phyloP scores from a whole-genome alignment of 2,888 invertebrate species.

The Athetis lepigone region DNA sequence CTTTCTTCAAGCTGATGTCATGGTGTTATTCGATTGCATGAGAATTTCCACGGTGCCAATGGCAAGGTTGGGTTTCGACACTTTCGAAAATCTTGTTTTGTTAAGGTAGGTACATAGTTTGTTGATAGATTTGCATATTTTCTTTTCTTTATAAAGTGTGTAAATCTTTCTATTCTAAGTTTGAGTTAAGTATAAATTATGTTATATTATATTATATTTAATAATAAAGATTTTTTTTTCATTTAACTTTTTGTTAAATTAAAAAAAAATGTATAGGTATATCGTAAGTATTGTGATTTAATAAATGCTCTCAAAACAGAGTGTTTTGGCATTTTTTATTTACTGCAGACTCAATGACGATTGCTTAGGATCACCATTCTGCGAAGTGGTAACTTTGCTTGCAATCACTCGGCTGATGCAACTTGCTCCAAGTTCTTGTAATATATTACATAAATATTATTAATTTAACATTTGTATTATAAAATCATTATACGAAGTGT shows the following conservation, averaged over 20 bases:
- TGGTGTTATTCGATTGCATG: conserved; percentile 45
- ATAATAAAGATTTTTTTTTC: background rate
- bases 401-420: conserved; percentile 79
- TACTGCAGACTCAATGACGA: conserved; percentile 26
- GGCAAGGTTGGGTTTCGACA: conserved; percentile 50
- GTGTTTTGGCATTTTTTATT: conserved; percentile 1
- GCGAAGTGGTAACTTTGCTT: conserved; percentile 37
- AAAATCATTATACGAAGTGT: conserved; percentile 17
- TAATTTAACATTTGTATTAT: conserved; percentile 43
- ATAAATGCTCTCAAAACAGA: background rate
- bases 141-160: conserved; percentile 6
- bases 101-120: conserved; percentile 10
- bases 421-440: conserved; percentile 54
- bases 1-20: conserved; percentile 50
- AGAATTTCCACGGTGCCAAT: conserved; percentile 32
- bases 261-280: too few relatives aligned
- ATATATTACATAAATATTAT: conserved; percentile 41
- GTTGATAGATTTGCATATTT: conserved; percentile 11
- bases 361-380: conserved; percentile 35
- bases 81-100: conserved; percentile 31
- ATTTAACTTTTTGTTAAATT: background rate
- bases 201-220: background rate
- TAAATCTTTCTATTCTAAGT: background rate
- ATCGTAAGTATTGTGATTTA: background rate
- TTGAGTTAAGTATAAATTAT: too few relatives aligned